These are phyloP conservation scores for Jordanella pulchra DNA, from an alignment of 2,797 vertebrate genomes.

Conservation along the genomic window DNA sequence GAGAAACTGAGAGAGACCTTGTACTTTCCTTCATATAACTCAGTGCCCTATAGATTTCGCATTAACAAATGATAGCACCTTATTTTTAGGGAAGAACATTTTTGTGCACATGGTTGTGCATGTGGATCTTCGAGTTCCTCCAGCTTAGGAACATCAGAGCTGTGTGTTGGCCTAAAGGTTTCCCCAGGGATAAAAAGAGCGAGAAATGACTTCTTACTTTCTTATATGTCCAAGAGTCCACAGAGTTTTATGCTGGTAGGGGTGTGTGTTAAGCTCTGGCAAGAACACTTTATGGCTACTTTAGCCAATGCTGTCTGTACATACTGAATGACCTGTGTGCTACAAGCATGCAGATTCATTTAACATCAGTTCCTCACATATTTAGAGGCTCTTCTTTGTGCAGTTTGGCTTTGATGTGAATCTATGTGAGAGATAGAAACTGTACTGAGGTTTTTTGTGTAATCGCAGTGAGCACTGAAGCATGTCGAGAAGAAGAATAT, in stretches of 20 bases:
- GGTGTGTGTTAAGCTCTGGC: conserved; percentile 19
- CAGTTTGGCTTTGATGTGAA: conserved; percentile 18
- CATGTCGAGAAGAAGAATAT: conserved; percentile 76
- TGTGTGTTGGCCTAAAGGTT: conserved; percentile 67
- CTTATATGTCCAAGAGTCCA: conserved; percentile 46
- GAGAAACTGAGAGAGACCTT: conserved; percentile 36
- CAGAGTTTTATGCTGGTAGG: conserved; percentile 22
- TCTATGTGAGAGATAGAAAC: conserved; percentile 33
- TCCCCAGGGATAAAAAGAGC: conserved; percentile 69
- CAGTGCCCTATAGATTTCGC: conserved; percentile 43
- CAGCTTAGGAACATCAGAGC: conserved; percentile 70
- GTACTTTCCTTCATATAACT: conserved; percentile 45
- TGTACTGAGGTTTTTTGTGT: conserved; percentile 74
- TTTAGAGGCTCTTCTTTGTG: conserved; percentile 44
- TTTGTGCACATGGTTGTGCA: conserved; percentile 14
- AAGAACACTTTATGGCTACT: conserved; percentile 20
- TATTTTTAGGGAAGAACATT: conserved; percentile 29
- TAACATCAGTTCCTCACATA: conserved; percentile 60
- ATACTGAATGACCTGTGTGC: conserved; percentile 47
- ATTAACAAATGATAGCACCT: conserved; percentile 31
- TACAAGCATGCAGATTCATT: conserved; percentile 43
- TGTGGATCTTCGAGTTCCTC: conserved; percentile 47
- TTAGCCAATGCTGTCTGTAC: conserved; percentile 38
- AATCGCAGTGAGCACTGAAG: conserved; percentile 74
- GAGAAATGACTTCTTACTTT: conserved; percentile 68